phyloP scores from a whole-genome alignment of 2,797 vertebrate genomes.

The Bradypodion ventrale region DNA sequence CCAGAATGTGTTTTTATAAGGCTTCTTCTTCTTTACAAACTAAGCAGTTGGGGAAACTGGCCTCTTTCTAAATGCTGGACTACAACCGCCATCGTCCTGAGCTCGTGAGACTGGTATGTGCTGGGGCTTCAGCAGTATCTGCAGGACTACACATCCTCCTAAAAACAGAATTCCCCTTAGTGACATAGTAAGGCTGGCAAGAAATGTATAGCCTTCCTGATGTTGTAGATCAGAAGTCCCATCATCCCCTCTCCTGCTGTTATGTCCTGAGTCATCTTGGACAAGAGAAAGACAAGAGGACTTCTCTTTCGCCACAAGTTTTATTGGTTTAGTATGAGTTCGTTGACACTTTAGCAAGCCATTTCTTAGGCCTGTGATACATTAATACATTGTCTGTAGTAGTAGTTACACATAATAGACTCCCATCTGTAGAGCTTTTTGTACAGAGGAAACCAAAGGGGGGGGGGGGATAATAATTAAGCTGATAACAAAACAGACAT shows the following conservation, averaged over 20 bases:
- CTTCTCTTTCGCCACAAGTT: conserved; percentile 73
- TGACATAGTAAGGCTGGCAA: not conserved
- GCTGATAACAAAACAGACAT: conserved; percentile 70
- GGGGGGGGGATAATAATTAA: conserved; percentile 21
- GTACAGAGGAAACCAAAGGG: conserved; percentile 69
- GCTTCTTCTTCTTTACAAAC: too few species aligned
- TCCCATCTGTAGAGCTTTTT: conserved; percentile 66
- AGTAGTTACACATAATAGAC: conserved; percentile 61
- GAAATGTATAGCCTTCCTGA: too few species aligned
- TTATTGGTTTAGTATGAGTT: conserved; percentile 77
- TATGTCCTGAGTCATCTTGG: too few species aligned
- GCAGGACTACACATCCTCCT: not conserved
- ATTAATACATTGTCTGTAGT: conserved; percentile 56
- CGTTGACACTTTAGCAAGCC: conserved; percentile 76
- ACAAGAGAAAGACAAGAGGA: not conserved
- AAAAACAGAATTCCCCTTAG: not conserved
- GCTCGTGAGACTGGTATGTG: too few species aligned
- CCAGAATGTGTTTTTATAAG: too few species aligned
- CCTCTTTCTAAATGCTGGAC: not conserved
- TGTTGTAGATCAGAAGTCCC: not conserved
- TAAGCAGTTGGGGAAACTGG: too few species aligned
- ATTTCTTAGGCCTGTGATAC: conserved; percentile 54
- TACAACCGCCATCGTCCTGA: not conserved
- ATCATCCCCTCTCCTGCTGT: not conserved
- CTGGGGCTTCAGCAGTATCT: too few species aligned